Evolutionary conservation across 2,113 vertebrate genomes (phyloP), one percentile per base, ranked within the genome.

Genomic region (Xerus inauris): DNA sequence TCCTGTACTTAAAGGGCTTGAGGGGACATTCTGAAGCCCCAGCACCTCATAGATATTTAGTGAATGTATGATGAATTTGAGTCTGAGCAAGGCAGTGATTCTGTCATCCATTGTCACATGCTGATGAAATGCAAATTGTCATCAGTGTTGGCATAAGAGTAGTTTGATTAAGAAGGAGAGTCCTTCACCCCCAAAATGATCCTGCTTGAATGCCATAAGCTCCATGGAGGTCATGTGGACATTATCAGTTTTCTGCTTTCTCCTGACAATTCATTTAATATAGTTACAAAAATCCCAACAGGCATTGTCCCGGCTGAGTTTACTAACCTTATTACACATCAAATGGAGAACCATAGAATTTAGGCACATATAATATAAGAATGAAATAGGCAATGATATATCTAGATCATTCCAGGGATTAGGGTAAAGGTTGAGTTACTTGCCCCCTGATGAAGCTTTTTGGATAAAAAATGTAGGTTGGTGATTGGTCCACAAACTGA

Each of bases 191-290:
- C 17, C 19, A 57, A 16, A 12, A 24, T 3, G 10, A n/a, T 24
- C 30, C 19, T 16, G 2, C 51, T 16, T 38, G 8, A 38, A 30
- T 14, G 32, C 35, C 32, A 38, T 49, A 54, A 32, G 35, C 35
- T 30, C 20, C 75, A 40, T 9, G 6, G 8, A 19, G 4, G 3
- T 47, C 16, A 20, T 5, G 0, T 12, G 54, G 10, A 1, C 6
- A 9, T 71, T 5, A n/a, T 22, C 32, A 32, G 42, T 57, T 17
- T 8, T 12, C 9, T 32, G 38, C 51, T 1, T 79, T 38, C 51
- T 72, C 28, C 32, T 32, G 1, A 17, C 13, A 3, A 30, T 62
- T 64, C 59, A 73, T 91, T 80, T 64, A 40, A 35, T 1, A 3
- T 32, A 40, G 59, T 71, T 80, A 28, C 6, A 16, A 42, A 42